Conservation (phyloP, 2,888 invertebrate species). For the Troglohyphantes excavatus region DNA sequence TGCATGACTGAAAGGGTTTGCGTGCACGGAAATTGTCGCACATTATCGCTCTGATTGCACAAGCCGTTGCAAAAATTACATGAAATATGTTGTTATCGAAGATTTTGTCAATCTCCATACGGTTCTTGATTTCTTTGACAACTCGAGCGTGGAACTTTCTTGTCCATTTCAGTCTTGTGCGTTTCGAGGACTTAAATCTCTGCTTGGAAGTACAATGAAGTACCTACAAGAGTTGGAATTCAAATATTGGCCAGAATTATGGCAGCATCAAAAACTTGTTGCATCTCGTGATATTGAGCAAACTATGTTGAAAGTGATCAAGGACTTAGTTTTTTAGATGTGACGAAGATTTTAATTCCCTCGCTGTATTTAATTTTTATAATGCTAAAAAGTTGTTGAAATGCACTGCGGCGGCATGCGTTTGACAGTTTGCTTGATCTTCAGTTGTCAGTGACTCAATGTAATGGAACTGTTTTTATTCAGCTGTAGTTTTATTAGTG, state of each 20-base stretch:
- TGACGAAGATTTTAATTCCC: background rate
- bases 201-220: background rate
- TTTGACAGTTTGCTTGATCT: background rate
- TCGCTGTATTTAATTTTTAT: background rate
- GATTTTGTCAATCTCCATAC: no score
- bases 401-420: background rate
- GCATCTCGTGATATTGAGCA: no score
- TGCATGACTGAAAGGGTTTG: conserved; percentile 16
- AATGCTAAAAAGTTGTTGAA: background rate
- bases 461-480: background rate
- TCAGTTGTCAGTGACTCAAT: background rate
- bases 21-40: background rate
- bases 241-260: no score
- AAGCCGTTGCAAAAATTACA: no score
- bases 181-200: no score
- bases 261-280: no score
- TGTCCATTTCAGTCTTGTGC: no score
- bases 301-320: no score
- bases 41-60: background rate
- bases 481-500: background rate
- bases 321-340: background rate
- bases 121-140: no score
- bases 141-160: no score
- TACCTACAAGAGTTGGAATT: no score
- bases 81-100: no score